These are phyloP conservation scores for Bilobella aurantiaca DNA, from an alignment of 1,140 invertebrate genomes.

Conservation along the genomic window DNA sequence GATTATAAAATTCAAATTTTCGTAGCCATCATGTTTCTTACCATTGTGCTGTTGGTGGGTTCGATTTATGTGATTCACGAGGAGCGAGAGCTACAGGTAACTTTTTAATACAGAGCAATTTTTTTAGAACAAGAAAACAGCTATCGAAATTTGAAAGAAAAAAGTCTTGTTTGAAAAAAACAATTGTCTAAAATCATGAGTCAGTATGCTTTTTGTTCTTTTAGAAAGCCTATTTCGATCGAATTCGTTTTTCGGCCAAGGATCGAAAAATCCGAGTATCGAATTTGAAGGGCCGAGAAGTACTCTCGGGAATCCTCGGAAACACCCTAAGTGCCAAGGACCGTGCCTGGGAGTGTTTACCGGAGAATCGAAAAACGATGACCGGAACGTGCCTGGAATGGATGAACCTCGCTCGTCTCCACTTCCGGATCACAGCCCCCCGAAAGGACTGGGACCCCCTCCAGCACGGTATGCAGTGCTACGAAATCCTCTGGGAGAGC, in stretches of 20 bases:
- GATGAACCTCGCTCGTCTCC: constrained; percentile 60
- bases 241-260: constrained; percentile 69
- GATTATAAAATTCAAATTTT: constrained; percentile 62
- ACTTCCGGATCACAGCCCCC: constrained; percentile 45
- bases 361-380: constrained; percentile 44
- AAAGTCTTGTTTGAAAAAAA: background rate
- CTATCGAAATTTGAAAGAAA: background rate
- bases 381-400: constrained; percentile 61
- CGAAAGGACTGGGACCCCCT: background rate
- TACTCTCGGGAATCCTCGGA: constrained; percentile 60
- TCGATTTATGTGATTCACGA: constrained; percentile 73
- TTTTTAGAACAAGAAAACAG: background rate
- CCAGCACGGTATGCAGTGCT: constrained; percentile 49
- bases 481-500: constrained; percentile 70
- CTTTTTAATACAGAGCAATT: background rate
- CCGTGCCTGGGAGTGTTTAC: constrained; percentile 58
- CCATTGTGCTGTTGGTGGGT: constrained; percentile 64
- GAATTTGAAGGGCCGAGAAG: constrained; percentile 56
- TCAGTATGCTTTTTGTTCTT: constrained; percentile 2
- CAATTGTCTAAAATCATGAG: background rate
- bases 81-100: constrained; percentile 56
- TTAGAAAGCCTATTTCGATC: constrained; percentile 68
- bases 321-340: constrained; percentile 45
- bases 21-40: constrained; percentile 65
- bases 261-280: constrained; percentile 62